Conservation (phyloP, 2,797 vertebrate species). For the Morelia viridis region DNA sequence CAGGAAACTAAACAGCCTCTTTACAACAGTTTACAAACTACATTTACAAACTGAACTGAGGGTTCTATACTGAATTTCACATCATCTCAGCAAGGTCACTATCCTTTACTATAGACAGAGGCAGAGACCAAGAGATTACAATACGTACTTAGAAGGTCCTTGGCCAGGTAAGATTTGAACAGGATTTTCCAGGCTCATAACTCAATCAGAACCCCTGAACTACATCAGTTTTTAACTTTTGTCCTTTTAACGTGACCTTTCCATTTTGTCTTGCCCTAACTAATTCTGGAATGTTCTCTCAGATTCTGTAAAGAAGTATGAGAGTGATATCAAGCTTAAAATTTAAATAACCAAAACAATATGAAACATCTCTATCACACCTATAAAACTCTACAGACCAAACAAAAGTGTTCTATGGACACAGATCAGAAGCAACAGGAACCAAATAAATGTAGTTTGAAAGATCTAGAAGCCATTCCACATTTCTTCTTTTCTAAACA, state of each 20-base stretch:
- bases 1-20: neutral
- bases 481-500: neutral
- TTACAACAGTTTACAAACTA: neutral
- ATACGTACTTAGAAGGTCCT: neutral
- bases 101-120: too few species aligned
- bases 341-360: neutral
- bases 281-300: neutral
- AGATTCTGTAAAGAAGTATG: neutral
- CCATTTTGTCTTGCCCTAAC: neutral
- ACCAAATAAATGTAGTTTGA: neutral
- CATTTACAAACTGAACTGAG: neutral
- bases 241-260: neutral
- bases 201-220: neutral
- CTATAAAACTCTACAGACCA: neutral
- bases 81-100: neutral
- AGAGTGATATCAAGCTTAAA: neutral
- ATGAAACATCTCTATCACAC: neutral
- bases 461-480: neutral
- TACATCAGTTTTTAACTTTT: neutral
- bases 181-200: neutral
- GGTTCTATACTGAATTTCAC: neutral
- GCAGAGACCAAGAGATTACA: neutral
- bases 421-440: neutral
- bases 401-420: slow-evolving; percentile 1
- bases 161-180: neutral